These are phyloP conservation scores for Pardosa pseudoannulata DNA, from an alignment of 2,888 invertebrate genomes.

Conservation along the genomic window DNA sequence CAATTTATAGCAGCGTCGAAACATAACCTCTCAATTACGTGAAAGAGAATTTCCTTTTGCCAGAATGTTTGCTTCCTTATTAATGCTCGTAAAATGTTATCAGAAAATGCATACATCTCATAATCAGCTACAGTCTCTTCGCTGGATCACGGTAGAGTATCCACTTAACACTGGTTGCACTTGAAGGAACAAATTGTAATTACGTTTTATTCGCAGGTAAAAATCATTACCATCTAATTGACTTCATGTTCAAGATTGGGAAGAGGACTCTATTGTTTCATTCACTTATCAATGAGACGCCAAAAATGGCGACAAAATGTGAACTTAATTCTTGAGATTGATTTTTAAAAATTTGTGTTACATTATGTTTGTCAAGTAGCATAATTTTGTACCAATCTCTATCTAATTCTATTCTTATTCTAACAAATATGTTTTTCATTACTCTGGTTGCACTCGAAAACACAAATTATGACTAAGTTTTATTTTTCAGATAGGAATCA, in stretches of 20 bases:
- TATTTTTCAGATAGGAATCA: too few species aligned
- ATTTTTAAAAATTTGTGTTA: too few species aligned
- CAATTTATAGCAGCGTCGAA: neutral
- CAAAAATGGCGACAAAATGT: too few species aligned
- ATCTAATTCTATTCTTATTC: neutral
- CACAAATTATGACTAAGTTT: too few species aligned
- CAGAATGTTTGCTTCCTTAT: neutral
- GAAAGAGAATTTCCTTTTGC: neutral
- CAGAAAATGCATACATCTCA: neutral
- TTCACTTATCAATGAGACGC: too few species aligned
- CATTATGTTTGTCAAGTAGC: neutral
- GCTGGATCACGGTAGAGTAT: constrained; percentile 28
- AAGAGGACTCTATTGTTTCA: too few species aligned
- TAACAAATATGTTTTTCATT: too few species aligned
- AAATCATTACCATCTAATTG: too few species aligned
- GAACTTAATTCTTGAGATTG: too few species aligned
- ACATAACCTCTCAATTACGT: neutral
- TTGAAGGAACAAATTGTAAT: neutral
- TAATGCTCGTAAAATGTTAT: neutral
- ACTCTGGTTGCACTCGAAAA: too few species aligned
- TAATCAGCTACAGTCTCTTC: constrained; percentile 21
- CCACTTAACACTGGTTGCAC: constrained; percentile 24
- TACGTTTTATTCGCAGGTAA: too few species aligned
- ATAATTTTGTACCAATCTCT: neutral
- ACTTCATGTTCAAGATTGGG: too few species aligned